Base-by-base conservation (phyloP, 2,888 invertebrate genomes). In the Cylloceria caligata region DNA sequence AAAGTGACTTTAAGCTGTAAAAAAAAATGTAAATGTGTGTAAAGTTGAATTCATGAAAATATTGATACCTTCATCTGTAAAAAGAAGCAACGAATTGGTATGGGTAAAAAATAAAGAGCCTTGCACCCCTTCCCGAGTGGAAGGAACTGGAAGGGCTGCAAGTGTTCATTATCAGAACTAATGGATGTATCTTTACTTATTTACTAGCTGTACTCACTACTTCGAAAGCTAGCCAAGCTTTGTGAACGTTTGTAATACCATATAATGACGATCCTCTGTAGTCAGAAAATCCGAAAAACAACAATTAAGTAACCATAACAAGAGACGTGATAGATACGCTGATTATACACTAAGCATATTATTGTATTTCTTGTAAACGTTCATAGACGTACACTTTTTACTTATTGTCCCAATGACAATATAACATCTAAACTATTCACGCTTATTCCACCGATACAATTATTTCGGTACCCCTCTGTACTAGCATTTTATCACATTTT, bases 251-350 rank as follows among this genome's bases (percentile, higher is more conserved):
- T 16, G 13, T 27, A 30, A 67, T 71, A 69, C 76, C 68, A 34
- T 60, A 72, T 57, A 67, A 76, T 3, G 39, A 47, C 19, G 52
- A 21, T 65, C 60, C 60, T 71, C 67, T 42, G 65, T 71, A 60
- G 57, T 62, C 5, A 19, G 27, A 11, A 52, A 49, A 52, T 42
- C 30, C 47, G 47, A 69, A 67, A 39, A 19, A 39, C 75, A 49
- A 67, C 36, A 76, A 81, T 81, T 47, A 57, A 60, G 52, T 76
- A 76, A 76, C 60, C 76, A 81, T 76, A 80, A 80, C 76, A 81
- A 71, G 16, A 57, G 21, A 64, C 72, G 67, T 47, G 36, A 30
- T 16, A 42, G 49, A 64, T 62, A 36, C 69, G 55, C 6, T 65
- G 21, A 52, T 21, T n/a, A 65, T 72, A 71, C 57, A 60, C 47